phyloP scores from a whole-genome alignment of 2,113 vertebrate species.

The Cervus canadensis region DNA sequence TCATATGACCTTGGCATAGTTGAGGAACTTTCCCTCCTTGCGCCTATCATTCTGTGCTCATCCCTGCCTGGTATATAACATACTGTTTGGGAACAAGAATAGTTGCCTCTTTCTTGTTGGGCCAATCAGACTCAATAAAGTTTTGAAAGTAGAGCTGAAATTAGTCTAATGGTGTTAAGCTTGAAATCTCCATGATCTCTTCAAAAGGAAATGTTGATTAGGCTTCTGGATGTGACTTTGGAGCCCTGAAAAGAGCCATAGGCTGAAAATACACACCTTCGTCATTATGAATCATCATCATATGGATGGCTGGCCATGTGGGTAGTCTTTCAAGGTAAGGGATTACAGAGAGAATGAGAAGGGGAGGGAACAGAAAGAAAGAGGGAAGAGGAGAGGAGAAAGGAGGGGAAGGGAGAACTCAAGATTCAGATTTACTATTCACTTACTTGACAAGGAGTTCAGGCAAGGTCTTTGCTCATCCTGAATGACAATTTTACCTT shows the following conservation, averaged over 20 bases:
- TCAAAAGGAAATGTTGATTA: not conserved
- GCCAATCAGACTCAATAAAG: not conserved
- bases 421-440: not conserved
- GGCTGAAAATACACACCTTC: not conserved
- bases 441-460: not conserved
- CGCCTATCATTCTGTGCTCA: not conserved
- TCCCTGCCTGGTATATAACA: not conserved
- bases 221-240: not conserved
- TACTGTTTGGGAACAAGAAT: not conserved
- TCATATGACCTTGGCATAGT: not conserved
- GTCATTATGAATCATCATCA: not conserved
- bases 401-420: not conserved
- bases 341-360: not conserved
- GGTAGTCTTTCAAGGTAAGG: not conserved
- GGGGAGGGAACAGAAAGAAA: not conserved
- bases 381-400: too few species aligned
- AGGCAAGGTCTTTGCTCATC: not conserved
- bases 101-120: not conserved
- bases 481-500: not conserved
- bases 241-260: not conserved
- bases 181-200: not conserved
- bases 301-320: not conserved
- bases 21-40: too few species aligned
- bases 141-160: not conserved
- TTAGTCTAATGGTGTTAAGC: not conserved